These are phyloP conservation scores for Meteorus sp. DNA, from an alignment of 1,140 invertebrate genomes.

Conservation along the genomic window DNA sequence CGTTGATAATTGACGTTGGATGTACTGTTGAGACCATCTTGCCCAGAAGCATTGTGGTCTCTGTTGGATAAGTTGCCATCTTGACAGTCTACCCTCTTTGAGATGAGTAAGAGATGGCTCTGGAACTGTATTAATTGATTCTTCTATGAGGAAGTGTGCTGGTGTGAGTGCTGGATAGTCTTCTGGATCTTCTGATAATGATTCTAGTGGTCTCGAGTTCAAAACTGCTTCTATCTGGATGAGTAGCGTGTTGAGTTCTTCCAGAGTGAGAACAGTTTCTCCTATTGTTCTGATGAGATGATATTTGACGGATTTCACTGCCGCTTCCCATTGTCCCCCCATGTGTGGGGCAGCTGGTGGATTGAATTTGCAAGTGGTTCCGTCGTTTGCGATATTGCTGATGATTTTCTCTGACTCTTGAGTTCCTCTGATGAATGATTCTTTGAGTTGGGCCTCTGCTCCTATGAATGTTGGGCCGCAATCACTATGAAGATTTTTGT, in stretches of 20 bases:
- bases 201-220: constrained; percentile 31
- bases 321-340: constrained; percentile 42
- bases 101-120: constrained; percentile 7
- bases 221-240: constrained; percentile 34
- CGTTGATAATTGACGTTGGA: background rate
- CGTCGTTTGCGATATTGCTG: constrained; percentile 6
- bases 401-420: background rate
- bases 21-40: background rate
- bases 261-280: constrained; percentile 24
- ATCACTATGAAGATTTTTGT: constrained; percentile 18
- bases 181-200: constrained; percentile 19
- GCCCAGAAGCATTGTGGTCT: background rate
- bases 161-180: constrained; percentile 13
- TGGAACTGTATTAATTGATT: background rate
- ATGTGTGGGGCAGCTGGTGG: constrained; percentile 43
- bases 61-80: background rate
- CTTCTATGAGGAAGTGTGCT: constrained; percentile 23
- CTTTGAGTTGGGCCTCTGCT: constrained; percentile 15
- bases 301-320: constrained; percentile 36
- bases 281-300: constrained; percentile 30
- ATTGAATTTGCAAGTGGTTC: constrained; percentile 46
- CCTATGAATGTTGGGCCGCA: constrained; percentile 28
- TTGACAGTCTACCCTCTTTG: background rate
- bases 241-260: constrained; percentile 31
- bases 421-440: background rate